Base-by-base conservation (phyloP, 2,888 invertebrate species). In the Ctena decussata region DNA sequence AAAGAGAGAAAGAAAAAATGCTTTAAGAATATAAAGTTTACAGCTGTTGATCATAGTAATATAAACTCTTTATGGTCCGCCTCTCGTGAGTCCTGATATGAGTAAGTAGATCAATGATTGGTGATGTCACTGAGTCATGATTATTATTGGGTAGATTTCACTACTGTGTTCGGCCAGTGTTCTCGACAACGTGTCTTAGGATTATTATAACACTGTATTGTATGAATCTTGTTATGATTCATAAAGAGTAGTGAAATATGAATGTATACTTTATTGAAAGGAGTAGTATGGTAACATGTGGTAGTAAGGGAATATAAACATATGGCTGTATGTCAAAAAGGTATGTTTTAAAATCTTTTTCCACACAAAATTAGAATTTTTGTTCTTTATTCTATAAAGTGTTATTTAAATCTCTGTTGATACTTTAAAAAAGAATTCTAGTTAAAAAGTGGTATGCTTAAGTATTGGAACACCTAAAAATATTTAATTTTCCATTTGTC, bases 121-220 rank as follows among this genome's bases (percentile, higher is more conserved):
- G 30, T 60, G 60, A 60, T 60, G 60, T 60, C 60, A 60, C 27
- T 6, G 30, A 30, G 60, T 60, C 60, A 60, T 60, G 60, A 60
- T 60, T 60, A 60, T 60, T 60, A 60, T 60, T 60, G 60, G 60
- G 60, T 60, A 60, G 60, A 24, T 60, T 60, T 60, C 30, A 60
- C 60, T 30, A 60, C 60, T 60, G 60, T 60, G 60, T 18, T 60
- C 21, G 11, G 6, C 8, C 18, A 60, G 30, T 60, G 30, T 60
- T 60, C 30, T 6, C 60, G 6, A 21, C 49, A 60, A 60, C 60
- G 60, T 60, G 60, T 24, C 60, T 60, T 18, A 60, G 8, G 60
- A 60, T 60, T 60, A 60, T 30, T 60, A 60, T 60, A 27, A 24
- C 30, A 60, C 11, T 60, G 60, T 60, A 60, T 60, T 60, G 60